A percentile compares a stretch with the other conserved stretches of the same genome.
Conservation (phyloP, 2,888 invertebrate genomes). For the Pogonocherus hispidulus region DNA sequence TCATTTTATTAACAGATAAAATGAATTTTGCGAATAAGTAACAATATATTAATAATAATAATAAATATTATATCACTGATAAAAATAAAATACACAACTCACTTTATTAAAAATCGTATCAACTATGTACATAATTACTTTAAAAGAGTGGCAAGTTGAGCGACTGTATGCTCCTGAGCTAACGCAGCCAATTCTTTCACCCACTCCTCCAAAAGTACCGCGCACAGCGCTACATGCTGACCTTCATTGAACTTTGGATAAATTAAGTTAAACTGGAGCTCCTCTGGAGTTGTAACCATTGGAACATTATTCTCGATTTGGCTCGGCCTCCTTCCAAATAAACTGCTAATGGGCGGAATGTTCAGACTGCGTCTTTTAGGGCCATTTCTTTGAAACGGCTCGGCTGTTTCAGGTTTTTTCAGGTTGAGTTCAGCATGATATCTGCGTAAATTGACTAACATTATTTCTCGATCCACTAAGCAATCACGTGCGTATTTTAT, state of each 20-base stretch:
- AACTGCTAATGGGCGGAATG: conserved; percentile 80
- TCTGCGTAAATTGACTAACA: conserved; percentile 79
- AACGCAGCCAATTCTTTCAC: conserved; percentile 94
- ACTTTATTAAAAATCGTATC: conserved; percentile 10
- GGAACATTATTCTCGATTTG: conserved; percentile 60
- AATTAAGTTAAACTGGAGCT: conserved; percentile 57
- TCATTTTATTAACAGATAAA: conserved; percentile 31
- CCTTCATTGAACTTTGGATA: conserved; percentile 67
- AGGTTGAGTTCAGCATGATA: conserved; percentile 70
- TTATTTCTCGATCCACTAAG: conserved; percentile 84
- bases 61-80: conserved; percentile 29
- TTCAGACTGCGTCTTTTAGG: conserved; percentile 83
- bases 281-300: conserved; percentile 56
- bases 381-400: conserved; percentile 76
- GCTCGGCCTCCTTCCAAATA: conserved; percentile 73
- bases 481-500: conserved; percentile 85
- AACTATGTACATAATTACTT: conserved; percentile 53
- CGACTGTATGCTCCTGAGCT: conserved; percentile 91
- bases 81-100: conserved; percentile 20
- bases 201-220: conserved; percentile 95
- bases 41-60: conserved; percentile 27
- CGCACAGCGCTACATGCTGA: conserved; percentile 81
- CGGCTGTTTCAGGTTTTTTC: conserved; percentile 54
- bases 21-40: conserved; percentile 19
- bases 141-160: conserved; percentile 70